Conservation (phyloP, 2,113 vertebrate species). For the Stegostoma tigrinum region DNA sequence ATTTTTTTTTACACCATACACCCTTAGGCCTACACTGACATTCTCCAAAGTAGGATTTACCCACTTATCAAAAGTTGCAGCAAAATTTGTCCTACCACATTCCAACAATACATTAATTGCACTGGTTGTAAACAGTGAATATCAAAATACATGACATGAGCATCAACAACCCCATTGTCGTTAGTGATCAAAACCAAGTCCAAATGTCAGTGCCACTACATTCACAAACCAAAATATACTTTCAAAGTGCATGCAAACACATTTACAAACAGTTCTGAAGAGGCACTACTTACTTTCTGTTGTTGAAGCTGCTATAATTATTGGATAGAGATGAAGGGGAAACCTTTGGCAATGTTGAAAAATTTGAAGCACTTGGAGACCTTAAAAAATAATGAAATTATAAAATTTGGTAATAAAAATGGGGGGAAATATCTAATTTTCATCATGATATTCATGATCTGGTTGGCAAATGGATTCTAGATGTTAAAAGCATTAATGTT, state of each 20-base stretch:
- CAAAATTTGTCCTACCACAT: neutral
- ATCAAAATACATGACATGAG: neutral
- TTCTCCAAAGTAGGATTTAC: neutral
- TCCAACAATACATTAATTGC: neutral
- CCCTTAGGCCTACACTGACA: neutral
- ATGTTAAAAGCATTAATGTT: neutral
- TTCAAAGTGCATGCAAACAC: constrained; percentile 41
- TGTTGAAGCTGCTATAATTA: constrained; percentile 99
- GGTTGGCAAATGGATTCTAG: neutral
- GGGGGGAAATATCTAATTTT: neutral
- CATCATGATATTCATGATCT: neutral
- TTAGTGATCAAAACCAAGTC: neutral
- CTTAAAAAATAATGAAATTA: constrained; percentile 80
- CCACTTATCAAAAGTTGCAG: neutral
- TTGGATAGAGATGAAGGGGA: constrained; percentile 97
- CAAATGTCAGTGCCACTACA: neutral
- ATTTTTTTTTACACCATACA: neutral
- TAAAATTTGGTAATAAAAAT: constrained; percentile 45
- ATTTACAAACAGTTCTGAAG: constrained; percentile 54
- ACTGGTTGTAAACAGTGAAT: neutral
- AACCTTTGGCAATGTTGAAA: constrained; percentile 99
- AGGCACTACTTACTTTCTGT: constrained; percentile 93
- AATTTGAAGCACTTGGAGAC: constrained; percentile 97
- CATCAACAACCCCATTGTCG: neutral
- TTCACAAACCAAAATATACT: constrained; percentile 36